Evolutionary conservation across 2,888 invertebrate species (phyloP).

Genomic region (Cheiracanthium punctorium): DNA sequence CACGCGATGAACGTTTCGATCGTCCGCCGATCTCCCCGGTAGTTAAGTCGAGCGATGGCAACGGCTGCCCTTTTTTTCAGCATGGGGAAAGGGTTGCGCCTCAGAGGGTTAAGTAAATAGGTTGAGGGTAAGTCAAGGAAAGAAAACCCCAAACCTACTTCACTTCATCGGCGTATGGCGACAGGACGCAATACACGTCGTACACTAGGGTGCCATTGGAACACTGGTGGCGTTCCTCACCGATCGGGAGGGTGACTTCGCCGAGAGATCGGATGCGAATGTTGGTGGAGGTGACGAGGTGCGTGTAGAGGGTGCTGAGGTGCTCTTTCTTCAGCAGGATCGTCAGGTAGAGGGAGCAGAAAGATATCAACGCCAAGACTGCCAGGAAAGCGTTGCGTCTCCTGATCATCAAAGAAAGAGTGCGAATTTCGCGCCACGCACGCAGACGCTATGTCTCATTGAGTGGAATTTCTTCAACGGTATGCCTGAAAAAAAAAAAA

Average conservation of each 20-base stretch:
- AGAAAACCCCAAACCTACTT: too few species aligned
- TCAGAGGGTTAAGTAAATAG: too few species aligned
- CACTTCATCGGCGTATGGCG: background rate
- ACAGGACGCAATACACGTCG: slow-evolving; percentile 20
- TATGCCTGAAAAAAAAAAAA: too few species aligned
- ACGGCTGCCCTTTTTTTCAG: too few species aligned
- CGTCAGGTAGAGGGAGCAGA: background rate
- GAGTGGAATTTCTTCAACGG: too few species aligned
- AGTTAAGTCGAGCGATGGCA: too few species aligned
- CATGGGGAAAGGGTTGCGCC: too few species aligned
- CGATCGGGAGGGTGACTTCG: background rate
- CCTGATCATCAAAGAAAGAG: background rate
- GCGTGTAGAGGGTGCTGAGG: background rate
- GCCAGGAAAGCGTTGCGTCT: background rate
- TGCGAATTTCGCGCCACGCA: too few species aligned
- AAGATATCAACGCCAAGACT: background rate
- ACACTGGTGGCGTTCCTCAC: background rate
- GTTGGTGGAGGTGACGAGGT: background rate
- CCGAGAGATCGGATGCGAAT: background rate
- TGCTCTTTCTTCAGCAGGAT: background rate
- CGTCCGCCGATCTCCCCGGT: too few species aligned
- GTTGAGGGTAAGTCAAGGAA: too few species aligned
- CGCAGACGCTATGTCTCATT: too few species aligned
- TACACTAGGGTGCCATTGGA: background rate
- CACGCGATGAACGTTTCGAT: too few species aligned